Evolutionary conservation across 1,140 invertebrate genomes (phyloP).

Genomic region (Metopolophium dirhodum): DNA sequence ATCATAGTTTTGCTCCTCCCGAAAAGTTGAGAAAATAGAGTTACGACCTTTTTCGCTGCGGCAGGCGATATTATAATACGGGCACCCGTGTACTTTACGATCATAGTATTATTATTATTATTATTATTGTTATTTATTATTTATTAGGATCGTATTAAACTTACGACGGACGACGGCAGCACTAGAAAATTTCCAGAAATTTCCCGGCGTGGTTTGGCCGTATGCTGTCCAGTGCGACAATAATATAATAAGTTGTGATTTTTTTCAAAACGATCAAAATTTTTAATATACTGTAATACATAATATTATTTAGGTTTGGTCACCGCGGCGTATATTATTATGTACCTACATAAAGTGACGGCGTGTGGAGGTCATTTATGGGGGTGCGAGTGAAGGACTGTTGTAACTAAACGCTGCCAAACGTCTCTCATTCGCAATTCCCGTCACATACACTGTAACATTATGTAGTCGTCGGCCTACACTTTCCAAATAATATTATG

Average conservation of each 20-base stretch:
- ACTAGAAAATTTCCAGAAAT: background rate
- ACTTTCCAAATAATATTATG: constrained; percentile 4
- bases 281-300: background rate
- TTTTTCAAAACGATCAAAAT: too few species aligned
- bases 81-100: constrained; percentile 24
- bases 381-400: background rate
- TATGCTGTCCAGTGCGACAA: background rate
- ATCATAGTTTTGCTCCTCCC: too few species aligned
- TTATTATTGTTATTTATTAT: too few species aligned
- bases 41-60: too few species aligned
- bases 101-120: too few species aligned
- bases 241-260: background rate
- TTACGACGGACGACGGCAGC: background rate
- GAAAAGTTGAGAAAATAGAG: too few species aligned
- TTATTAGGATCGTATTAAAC: too few species aligned
- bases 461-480: too few species aligned
- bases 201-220: background rate
- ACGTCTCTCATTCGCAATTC: background rate
- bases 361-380: background rate
- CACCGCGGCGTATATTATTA: background rate
- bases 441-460: background rate
- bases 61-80: constrained; percentile 11
- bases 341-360: background rate
- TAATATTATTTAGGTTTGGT: too few species aligned
- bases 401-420: background rate